Conservation (phyloP, 1,140 invertebrate genomes). For the Ridgeia piscesae region DNA sequence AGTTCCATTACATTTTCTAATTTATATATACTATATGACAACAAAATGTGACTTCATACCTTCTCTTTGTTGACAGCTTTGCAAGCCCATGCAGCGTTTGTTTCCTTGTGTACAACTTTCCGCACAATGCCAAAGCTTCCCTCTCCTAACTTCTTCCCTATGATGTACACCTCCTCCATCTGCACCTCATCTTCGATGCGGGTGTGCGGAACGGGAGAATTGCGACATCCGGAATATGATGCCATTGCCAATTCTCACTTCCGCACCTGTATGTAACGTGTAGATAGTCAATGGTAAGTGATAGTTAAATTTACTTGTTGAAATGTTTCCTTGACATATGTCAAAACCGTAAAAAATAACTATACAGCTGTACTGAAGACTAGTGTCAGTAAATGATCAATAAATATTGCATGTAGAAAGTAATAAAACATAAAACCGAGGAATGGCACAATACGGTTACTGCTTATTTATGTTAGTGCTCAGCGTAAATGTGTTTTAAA, state of each 20-base stretch:
- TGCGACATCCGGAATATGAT: neutral
- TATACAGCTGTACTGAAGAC: too few species aligned
- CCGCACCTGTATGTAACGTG: neutral
- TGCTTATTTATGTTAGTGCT: too few species aligned
- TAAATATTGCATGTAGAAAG: too few species aligned
- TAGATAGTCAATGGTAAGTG: neutral
- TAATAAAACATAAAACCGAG: too few species aligned
- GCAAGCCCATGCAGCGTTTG: conserved; percentile 59
- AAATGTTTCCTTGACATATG: too few species aligned
- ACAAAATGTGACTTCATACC: conserved; percentile 37
- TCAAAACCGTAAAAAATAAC: too few species aligned
- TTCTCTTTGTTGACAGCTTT: conserved; percentile 63
- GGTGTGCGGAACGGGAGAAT: conserved; percentile 43
- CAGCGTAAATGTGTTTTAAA: too few species aligned
- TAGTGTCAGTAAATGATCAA: too few species aligned
- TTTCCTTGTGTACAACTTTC: conserved; percentile 54
- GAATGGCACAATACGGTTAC: too few species aligned
- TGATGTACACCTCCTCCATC: conserved; percentile 45
- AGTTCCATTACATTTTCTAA: too few species aligned
- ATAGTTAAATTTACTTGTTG: too few species aligned
- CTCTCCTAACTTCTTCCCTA: conserved; percentile 57
- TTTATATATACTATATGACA: neutral
- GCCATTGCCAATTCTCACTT: neutral
- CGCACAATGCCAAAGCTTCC: conserved; percentile 63
- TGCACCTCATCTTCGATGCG: conserved; percentile 49